A percentile compares a stretch with the other conserved stretches of the same genome.
Conservation (phyloP, 1,140 invertebrate genomes). For the Papilio glaucus region DNA sequence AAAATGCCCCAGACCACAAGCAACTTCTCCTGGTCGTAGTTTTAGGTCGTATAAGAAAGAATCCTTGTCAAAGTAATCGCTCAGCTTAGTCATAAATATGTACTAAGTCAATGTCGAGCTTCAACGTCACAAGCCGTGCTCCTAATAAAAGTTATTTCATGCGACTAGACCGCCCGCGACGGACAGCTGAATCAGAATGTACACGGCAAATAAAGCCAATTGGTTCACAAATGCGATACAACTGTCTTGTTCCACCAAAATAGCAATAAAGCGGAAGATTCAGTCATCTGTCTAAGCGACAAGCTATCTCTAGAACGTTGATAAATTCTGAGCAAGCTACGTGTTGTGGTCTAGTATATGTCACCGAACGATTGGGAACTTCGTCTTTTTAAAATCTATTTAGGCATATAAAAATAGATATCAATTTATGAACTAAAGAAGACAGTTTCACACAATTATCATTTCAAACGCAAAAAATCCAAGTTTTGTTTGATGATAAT, state of each 20-base stretch:
- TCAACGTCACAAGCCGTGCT: neutral
- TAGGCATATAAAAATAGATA: too few species aligned
- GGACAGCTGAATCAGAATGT: conserved; percentile 13
- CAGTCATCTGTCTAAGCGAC: neutral
- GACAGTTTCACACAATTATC: too few species aligned
- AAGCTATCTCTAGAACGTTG: neutral
- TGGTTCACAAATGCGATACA: conserved; percentile 30
- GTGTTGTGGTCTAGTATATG: neutral
- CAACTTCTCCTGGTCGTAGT: too few species aligned
- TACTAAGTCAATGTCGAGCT: conserved; percentile 3
- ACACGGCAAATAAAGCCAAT: conserved; percentile 32
- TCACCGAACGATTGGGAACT: too few species aligned
- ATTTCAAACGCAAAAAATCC: too few species aligned
- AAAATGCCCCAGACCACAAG: too few species aligned
- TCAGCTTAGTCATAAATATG: conserved; percentile 12
- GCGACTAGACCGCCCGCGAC: conserved; percentile 3
- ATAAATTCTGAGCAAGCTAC: conserved; percentile 9
- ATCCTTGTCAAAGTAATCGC: neutral
- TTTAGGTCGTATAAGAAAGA: neutral
- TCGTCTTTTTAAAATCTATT: too few species aligned
- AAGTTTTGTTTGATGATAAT: too few species aligned
- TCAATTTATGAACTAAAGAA: too few species aligned
- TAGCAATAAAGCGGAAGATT: conserved; percentile 26
- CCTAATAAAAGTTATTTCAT: neutral
- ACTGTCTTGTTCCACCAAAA: conserved; percentile 22